A percentile compares a stretch with the other conserved stretches of the same genome.
These are phyloP conservation scores for Coelopa pilipes DNA, from an alignment of 2,888 invertebrate species.

Conservation along the genomic window DNA sequence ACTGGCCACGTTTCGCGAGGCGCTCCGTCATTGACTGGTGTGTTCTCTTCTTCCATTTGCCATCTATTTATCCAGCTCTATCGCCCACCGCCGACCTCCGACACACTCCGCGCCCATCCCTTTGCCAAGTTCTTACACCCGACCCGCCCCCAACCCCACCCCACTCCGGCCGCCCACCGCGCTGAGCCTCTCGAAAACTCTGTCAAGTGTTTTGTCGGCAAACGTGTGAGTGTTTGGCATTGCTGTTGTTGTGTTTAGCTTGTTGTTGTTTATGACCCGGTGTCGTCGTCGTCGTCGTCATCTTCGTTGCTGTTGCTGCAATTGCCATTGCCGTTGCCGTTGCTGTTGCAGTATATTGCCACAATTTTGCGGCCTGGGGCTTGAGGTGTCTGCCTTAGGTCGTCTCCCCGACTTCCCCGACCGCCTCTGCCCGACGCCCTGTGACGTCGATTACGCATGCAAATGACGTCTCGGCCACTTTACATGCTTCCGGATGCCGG, in stretches of 20 bases:
- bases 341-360: constrained; percentile 5
- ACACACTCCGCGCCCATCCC: no score
- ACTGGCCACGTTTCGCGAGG: no score
- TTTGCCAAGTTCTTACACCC: no score
- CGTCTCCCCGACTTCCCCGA: not conserved
- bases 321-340: not conserved
- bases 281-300: no score
- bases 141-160: no score
- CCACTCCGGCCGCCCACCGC: no score
- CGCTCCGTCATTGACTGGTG: not conserved
- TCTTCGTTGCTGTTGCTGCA: not conserved
- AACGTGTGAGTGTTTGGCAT: not conserved
- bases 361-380: not conserved
- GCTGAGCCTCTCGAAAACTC: constrained; percentile 3
- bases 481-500: no score
- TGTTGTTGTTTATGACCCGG: no score
- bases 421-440: not conserved
- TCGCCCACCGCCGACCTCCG: no score
- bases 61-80: no score
- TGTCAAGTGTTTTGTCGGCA: constrained; percentile 18
- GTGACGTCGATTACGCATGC: constrained; percentile 37
- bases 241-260: no score
- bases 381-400: constrained; percentile 11
- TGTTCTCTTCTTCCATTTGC: not conserved
- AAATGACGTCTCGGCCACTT: constrained; percentile 33